Percentiles rank a stretch among this genome's conserved stretches.
These are phyloP conservation scores for Callyntrura guangdongensis DNA, from an alignment of 2,888 invertebrate genomes.

Conservation along the genomic window DNA sequence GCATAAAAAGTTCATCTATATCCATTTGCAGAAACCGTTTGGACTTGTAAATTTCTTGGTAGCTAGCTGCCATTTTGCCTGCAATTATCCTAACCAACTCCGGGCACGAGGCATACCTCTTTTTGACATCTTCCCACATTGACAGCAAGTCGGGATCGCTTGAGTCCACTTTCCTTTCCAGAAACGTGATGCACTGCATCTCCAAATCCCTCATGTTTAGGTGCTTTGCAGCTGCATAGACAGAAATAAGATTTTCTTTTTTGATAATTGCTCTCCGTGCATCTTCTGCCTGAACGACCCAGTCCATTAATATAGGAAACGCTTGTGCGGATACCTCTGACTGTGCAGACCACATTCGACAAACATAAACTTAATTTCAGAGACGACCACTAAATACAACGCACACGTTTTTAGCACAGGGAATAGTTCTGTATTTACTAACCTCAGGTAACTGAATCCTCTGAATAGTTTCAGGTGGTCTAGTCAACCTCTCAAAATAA, in stretches of 20 bases:
- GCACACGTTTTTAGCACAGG: not conserved
- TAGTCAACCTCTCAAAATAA: slow-evolving; percentile 80
- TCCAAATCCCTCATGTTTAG: slow-evolving; percentile 79
- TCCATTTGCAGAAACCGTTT: slow-evolving; percentile 80
- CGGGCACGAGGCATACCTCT: slow-evolving; percentile 55
- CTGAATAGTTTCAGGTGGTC: slow-evolving; percentile 77
- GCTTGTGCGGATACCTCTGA: slow-evolving; percentile 70
- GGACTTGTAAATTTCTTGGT: slow-evolving; percentile 79
- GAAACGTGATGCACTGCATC: slow-evolving; percentile 78
- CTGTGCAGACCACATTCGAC: not conserved
- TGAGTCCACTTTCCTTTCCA: slow-evolving; percentile 76
- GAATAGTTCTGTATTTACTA: not conserved
- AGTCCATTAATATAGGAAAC: slow-evolving; percentile 82
- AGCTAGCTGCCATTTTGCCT: slow-evolving; percentile 78
- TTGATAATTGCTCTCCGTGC: slow-evolving; percentile 67
- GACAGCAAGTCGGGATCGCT: slow-evolving; percentile 79
- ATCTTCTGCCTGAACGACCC: slow-evolving; percentile 81
- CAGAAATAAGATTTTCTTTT: slow-evolving; percentile 78
- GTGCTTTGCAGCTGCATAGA: slow-evolving; percentile 78
- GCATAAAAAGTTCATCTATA: slow-evolving; percentile 79
- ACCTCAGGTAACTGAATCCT: slow-evolving; percentile 82
- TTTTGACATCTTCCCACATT: slow-evolving; percentile 82
- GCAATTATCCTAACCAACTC: slow-evolving; percentile 78
- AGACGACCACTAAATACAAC: not conserved
- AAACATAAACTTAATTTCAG: no score